Conservation (phyloP, 1,140 invertebrate genomes). For the Antheraea mylitta region DNA sequence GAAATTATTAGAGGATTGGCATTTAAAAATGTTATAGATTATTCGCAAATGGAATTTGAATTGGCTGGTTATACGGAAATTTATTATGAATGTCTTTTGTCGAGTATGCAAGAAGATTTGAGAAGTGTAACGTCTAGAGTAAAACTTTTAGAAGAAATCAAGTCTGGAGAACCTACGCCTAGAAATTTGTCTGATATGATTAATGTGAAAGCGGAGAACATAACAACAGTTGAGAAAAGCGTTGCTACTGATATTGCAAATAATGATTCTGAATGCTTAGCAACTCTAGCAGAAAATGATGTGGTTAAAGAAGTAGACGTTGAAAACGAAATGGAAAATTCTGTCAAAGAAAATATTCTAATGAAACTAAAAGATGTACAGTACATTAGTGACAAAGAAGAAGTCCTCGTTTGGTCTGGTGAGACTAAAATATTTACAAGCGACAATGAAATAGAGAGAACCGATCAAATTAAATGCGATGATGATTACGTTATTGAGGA, state of each 20-base stretch:
- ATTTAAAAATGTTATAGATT: slow-evolving; percentile 67
- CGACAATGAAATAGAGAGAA: slow-evolving; percentile 22
- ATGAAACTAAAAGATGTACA: slow-evolving; percentile 48
- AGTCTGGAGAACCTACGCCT: slow-evolving; percentile 45
- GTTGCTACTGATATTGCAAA: neutral
- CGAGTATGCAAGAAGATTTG: slow-evolving; percentile 54
- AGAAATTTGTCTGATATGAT: slow-evolving; percentile 31
- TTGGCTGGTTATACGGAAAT: slow-evolving; percentile 54
- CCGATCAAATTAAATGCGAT: slow-evolving; percentile 18
- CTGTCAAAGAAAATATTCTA: slow-evolving; percentile 34
- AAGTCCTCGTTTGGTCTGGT: slow-evolving; percentile 42
- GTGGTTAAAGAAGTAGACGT: slow-evolving; percentile 13
- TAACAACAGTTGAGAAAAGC: neutral
- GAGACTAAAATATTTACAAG: slow-evolving; percentile 33
- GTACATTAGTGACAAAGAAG: slow-evolving; percentile 41
- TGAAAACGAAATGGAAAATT: slow-evolving; percentile 31
- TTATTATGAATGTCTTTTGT: slow-evolving; percentile 57
- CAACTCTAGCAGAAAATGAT: neutral
- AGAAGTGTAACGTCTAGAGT: slow-evolving; percentile 58
- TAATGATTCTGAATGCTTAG: neutral
- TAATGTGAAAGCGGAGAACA: neutral
- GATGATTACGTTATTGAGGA: slow-evolving; percentile 26
- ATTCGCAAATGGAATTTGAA: slow-evolving; percentile 61
- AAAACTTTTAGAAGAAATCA: slow-evolving; percentile 54
- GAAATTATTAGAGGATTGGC: slow-evolving; percentile 57